Base-by-base conservation (phyloP, 2,113 vertebrate species). In the Gallinago jamesoni region DNA sequence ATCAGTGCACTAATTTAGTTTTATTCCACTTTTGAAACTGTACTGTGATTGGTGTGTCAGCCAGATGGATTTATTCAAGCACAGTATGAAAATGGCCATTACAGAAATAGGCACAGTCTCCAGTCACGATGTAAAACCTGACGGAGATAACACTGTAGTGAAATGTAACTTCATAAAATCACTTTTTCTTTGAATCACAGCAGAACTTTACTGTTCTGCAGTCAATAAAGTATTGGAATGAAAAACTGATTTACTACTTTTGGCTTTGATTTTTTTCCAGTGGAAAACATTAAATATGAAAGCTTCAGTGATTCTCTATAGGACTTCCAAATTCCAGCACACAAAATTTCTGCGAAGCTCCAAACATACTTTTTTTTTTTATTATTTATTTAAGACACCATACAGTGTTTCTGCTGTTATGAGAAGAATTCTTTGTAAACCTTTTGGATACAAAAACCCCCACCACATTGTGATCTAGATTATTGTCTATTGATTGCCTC, bases 41-140 rank as follows among this genome's bases (percentile, higher is more conserved):
- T 67, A 21, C 87, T 77, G 31, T 43, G 81, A 60, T 89, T 81
- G 53, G 50, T 86, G 33, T 94, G 78, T 88, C 62, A 80, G 78
- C 66, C 75, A 91, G 90, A 95, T 88, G 89, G 67, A 95, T 92
- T 97, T 96, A 89, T 89, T 96, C 74, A 97, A 96, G 84, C 68
- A 89, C 70, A 79, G 87, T 95, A 91, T 97, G 93, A 97, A 98
- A 96, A 60, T 48, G 72, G 59, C 73, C 87, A 60, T 89, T 90
- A 92, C 73, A 94, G 79, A 84, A 93, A 96, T 86, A 93, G 47
- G 27, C 64, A 66, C 24, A 63, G 69, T 92, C 66, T 69, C 62
- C 93, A 96, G 56, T 50, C 59, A 67, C 56, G 12, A 77, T 93
- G 74, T 93, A 84, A 92, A 94, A 91, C 72, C 72, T 90, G 90